Percentiles rank a stretch among this genome's conserved stretches.
Evolutionary conservation across 2,113 vertebrate species (phyloP).

Genomic region (Puffinus mauretanicus): DNA sequence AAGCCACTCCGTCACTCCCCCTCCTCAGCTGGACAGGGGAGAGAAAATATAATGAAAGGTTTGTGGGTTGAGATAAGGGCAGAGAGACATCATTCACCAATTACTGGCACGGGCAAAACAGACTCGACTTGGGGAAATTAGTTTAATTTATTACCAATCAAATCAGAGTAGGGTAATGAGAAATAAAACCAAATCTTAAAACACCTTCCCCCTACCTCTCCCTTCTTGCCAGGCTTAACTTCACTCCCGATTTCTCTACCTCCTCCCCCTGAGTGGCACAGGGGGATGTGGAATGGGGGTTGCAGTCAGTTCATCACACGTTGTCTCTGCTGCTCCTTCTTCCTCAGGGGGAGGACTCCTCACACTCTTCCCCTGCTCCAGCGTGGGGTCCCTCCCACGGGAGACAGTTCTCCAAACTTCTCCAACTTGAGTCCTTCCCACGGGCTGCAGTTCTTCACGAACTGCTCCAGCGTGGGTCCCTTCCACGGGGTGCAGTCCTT

Average conservation of each 20-base stretch:
- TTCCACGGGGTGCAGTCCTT: no score
- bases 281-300: neutral
- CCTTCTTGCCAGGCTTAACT: neutral
- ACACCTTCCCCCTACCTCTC: neutral
- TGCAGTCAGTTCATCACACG: neutral
- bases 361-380: neutral
- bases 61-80: neutral
- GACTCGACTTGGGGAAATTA: neutral
- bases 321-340: neutral
- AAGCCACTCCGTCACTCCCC: neutral
- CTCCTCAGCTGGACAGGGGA: neutral
- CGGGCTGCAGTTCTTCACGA: no score
- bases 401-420: neutral
- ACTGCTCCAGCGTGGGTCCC: no score
- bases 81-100: neutral
- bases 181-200: neutral
- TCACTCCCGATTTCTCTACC: neutral
- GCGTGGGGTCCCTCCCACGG: neutral
- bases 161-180: neutral
- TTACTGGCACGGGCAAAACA: neutral
- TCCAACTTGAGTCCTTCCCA: neutral
- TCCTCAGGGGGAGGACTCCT: neutral
- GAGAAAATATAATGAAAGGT: neutral
- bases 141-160: neutral
- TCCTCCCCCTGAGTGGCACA: neutral